Percentiles rank a stretch among this genome's conserved stretches.
These are phyloP conservation scores for Drosophila colorata DNA, from an alignment of 2,888 invertebrate species.

Conservation along the genomic window DNA sequence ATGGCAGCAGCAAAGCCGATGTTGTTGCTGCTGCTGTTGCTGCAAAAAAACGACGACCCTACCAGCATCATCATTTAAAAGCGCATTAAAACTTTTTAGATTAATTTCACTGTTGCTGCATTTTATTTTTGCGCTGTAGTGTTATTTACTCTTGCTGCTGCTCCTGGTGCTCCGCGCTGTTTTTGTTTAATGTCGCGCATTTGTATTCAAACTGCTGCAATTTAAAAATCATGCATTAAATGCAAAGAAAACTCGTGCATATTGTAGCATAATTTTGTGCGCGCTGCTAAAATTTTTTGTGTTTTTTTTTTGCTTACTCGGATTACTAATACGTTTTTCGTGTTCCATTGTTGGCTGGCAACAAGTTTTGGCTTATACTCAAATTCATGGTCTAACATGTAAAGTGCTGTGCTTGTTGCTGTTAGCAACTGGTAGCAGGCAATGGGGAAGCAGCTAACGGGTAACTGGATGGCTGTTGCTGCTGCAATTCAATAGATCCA, in stretches of 20 bases:
- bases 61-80: conserved; percentile 82
- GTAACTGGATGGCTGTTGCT: conserved; percentile 32
- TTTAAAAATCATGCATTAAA: conserved; percentile 57
- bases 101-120: conserved; percentile 78
- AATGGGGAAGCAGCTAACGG: conserved; percentile 28
- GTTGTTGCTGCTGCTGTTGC: conserved; percentile 25
- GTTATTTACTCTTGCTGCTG: conserved; percentile 56
- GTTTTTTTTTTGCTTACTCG: conserved; percentile 18
- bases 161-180: conserved; percentile 29
- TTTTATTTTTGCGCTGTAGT: conserved; percentile 51
- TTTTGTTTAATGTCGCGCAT: conserved; percentile 52
- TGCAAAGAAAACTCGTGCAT: background rate
- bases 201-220: conserved; percentile 41
- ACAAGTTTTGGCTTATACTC: conserved; percentile 22
- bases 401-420: conserved; percentile 55
- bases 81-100: conserved; percentile 84
- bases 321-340: conserved; percentile 71
- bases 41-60: conserved; percentile 46
- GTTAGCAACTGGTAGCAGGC: conserved; percentile 30
- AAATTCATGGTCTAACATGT: conserved; percentile 51
- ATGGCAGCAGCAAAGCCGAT: conserved; percentile 25
- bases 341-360: conserved; percentile 59
- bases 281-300: conserved; percentile 2
- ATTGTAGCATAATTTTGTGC: conserved; percentile 12
- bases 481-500: conserved; percentile 68